A percentile compares a stretch with the other conserved stretches of the same genome.
Conservation (phyloP, 1,140 invertebrate species). For the Brachionus plicatilis region DNA sequence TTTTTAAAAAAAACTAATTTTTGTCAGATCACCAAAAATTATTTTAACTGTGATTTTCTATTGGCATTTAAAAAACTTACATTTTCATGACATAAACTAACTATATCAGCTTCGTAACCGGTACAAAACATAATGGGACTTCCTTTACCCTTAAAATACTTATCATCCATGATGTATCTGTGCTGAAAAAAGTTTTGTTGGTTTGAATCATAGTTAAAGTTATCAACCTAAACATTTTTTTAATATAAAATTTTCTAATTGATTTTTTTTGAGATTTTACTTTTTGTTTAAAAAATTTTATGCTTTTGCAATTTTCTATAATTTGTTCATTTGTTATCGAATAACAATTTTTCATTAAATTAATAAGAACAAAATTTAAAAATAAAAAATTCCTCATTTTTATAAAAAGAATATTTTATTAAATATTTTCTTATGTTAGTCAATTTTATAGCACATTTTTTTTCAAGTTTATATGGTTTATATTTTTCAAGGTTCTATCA, state of each 20-base stretch:
- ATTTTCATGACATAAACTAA: slow-evolving; percentile 82
- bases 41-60: background rate
- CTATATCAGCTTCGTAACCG: slow-evolving; percentile 90
- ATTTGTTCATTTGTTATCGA: background rate
- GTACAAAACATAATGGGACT: slow-evolving; percentile 90
- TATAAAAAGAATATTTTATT: background rate
- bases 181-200: slow-evolving; percentile 65
- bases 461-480: too few relatives aligned
- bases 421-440: too few relatives aligned
- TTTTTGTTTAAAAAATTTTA: slow-evolving; percentile 11
- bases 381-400: background rate
- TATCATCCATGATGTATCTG: slow-evolving; percentile 74
- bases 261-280: background rate
- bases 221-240: slow-evolving; percentile 62
- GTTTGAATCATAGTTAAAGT: slow-evolving; percentile 70
- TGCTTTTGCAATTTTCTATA: background rate
- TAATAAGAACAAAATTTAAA: background rate
- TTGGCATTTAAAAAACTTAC: slow-evolving; percentile 52
- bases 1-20: background rate
- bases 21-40: background rate
- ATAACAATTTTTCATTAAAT: background rate
- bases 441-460: too few relatives aligned
- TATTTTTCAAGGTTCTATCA: too few relatives aligned
- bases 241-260: background rate
- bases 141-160: slow-evolving; percentile 57